phyloP scores from a whole-genome alignment of 2,888 invertebrate species.

The Acleris sparsana region DNA sequence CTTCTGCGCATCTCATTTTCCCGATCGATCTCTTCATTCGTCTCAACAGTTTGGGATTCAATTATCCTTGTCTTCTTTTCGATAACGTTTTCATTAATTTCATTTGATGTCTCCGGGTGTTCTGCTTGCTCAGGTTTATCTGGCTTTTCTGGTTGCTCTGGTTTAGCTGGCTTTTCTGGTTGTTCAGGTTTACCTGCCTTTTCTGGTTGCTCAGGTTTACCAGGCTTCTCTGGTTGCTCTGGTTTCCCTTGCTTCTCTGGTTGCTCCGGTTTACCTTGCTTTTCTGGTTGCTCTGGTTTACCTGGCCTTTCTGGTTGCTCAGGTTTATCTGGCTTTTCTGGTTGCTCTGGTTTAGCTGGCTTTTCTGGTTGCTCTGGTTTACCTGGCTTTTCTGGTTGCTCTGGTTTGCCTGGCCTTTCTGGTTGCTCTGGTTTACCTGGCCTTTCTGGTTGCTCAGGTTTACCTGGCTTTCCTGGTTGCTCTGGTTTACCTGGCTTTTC shows the following conservation, averaged over 20 bases:
- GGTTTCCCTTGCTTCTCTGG: no score
- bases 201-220: neutral
- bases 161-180: neutral
- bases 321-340: neutral
- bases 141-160: constrained; percentile 4
- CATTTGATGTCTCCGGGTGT: neutral
- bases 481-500: neutral
- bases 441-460: neutral
- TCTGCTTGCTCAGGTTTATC: constrained; percentile 7
- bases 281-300: no score
- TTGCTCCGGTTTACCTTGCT: neutral
- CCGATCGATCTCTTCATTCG: neutral
- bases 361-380: no score
- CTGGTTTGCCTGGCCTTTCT: constrained; percentile 8
- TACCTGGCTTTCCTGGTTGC: neutral
- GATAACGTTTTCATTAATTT: neutral
- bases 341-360: no score
- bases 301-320: neutral
- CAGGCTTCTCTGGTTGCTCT: neutral
- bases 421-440: neutral
- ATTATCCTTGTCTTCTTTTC: neutral
- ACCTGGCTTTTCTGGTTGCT: neutral
- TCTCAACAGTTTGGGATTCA: neutral
- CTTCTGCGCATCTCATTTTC: neutral
- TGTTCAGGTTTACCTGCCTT: neutral